phyloP scores from a whole-genome alignment of 2,797 vertebrate genomes.

The Enteromius unitaeniatus region DNA sequence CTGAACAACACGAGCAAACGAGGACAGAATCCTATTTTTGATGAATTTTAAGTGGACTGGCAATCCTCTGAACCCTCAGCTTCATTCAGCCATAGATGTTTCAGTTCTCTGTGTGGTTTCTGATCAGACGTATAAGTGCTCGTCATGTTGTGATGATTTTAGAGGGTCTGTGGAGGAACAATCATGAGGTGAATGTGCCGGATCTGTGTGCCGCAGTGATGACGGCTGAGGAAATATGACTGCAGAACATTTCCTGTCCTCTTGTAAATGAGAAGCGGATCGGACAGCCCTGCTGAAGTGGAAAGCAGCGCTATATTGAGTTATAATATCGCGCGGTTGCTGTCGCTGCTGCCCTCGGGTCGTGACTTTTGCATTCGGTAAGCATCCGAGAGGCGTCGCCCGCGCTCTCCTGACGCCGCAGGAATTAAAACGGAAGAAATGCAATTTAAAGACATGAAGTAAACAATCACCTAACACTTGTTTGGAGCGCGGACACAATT shows the following conservation, averaged over 20 bases:
- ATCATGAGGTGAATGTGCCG: neutral
- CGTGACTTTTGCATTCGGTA: slow-evolving; percentile 85
- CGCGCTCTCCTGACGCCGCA: slow-evolving; percentile 76
- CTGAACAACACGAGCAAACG: neutral
- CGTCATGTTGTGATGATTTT: neutral
- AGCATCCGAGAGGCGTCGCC: slow-evolving; percentile 76
- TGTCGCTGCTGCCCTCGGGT: slow-evolving; percentile 76
- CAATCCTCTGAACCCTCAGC: too few species aligned
- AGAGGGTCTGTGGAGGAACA: neutral
- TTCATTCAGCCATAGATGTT: neutral
- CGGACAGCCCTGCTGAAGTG: slow-evolving; percentile 21
- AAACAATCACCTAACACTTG: slow-evolving; percentile 87
- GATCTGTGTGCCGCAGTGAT: neutral
- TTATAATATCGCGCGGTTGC: slow-evolving; percentile 67
- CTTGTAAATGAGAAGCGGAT: slow-evolving; percentile 15
- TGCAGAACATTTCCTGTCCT: slow-evolving; percentile 21
- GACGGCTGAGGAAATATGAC: slow-evolving; percentile 18
- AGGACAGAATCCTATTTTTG: neutral
- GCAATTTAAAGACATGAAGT: slow-evolving; percentile 93
- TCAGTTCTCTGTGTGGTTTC: neutral
- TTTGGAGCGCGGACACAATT: slow-evolving; percentile 83
- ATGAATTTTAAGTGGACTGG: neutral
- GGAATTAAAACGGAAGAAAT: slow-evolving; percentile 89
- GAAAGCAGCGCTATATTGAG: slow-evolving; percentile 51
- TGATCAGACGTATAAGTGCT: too few species aligned